Conservation (phyloP, 2,113 vertebrate species). For the Albula goreensis region DNA sequence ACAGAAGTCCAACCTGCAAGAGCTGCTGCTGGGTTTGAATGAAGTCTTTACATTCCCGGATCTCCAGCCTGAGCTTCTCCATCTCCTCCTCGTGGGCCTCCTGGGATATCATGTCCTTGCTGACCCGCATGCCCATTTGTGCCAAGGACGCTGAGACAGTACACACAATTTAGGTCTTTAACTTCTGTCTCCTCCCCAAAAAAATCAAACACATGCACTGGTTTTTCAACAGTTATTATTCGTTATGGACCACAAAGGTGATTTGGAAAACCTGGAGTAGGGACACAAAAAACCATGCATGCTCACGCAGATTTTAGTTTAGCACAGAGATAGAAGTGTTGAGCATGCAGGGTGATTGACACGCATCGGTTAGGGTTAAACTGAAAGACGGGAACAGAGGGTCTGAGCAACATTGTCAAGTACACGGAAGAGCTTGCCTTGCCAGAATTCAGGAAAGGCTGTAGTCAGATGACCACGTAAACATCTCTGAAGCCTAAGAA, state of each 20-base stretch:
- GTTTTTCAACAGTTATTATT: background rate
- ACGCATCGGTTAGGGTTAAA: background rate
- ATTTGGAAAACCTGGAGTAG: background rate
- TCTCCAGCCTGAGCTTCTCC: conserved; percentile 83
- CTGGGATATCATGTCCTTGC: conserved; percentile 78
- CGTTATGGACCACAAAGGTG: background rate
- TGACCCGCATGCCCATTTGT: conserved; percentile 65
- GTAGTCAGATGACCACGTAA: conserved; percentile 16
- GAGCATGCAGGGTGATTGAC: background rate
- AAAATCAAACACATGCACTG: background rate
- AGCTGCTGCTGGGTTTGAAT: conserved; percentile 92
- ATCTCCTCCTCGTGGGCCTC: conserved; percentile 86
- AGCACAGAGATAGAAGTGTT: background rate
- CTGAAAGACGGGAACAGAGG: background rate
- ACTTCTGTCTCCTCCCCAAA: background rate
- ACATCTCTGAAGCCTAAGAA: conserved; percentile 10
- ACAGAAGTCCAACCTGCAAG: conserved; percentile 75
- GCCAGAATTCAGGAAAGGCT: conserved; percentile 21
- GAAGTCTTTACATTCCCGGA: conserved; percentile 94
- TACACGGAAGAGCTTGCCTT: conserved; percentile 24
- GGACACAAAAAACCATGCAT: conserved; percentile 1
- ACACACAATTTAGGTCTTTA: background rate
- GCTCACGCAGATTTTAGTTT: background rate
- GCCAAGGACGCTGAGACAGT: conserved; percentile 75
- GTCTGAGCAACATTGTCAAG: conserved; percentile 1